phyloP scores from a whole-genome alignment of 2,888 invertebrate genomes.

The Folsomia manolachei region DNA sequence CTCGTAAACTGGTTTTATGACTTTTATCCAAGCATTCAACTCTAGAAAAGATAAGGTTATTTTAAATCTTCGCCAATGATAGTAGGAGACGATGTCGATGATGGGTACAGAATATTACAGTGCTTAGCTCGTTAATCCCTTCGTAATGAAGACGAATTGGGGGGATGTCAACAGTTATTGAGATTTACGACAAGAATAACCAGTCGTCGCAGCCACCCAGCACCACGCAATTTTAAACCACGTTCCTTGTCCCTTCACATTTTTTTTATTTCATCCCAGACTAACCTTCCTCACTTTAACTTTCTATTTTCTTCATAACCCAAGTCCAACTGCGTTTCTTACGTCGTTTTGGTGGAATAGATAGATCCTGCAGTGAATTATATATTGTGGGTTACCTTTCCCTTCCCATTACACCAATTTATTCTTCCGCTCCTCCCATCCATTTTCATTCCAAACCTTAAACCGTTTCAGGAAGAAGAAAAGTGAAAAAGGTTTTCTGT shows the following conservation, averaged over 20 bases:
- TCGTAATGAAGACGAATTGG: conserved; percentile 48
- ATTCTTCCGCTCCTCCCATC: conserved; percentile 29
- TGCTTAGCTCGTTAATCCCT: conserved; percentile 37
- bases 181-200: conserved; percentile 44
- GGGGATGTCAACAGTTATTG: conserved; percentile 44
- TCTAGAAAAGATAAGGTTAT: too few species aligned
- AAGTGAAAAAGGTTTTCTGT: conserved; percentile 6
- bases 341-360: not conserved
- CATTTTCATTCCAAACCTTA: conserved; percentile 37
- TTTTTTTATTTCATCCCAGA: too few species aligned
- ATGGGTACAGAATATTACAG: conserved; percentile 10
- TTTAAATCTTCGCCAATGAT: conserved; percentile 1
- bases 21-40: too few species aligned
- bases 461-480: not conserved
- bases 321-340: not conserved
- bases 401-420: not conserved
- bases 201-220: conserved; percentile 7
- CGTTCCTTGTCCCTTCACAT: too few species aligned
- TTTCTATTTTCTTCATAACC: too few species aligned
- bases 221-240: not conserved
- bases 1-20: too few species aligned
- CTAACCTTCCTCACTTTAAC: not conserved
- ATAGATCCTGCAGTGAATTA: conserved; percentile 27
- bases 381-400: conserved; percentile 33
- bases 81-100: too few species aligned